Evolutionary conservation across 2,113 vertebrate species (phyloP), one percentile per base, ranked within the genome.

Genomic region (Channa maculata): DNA sequence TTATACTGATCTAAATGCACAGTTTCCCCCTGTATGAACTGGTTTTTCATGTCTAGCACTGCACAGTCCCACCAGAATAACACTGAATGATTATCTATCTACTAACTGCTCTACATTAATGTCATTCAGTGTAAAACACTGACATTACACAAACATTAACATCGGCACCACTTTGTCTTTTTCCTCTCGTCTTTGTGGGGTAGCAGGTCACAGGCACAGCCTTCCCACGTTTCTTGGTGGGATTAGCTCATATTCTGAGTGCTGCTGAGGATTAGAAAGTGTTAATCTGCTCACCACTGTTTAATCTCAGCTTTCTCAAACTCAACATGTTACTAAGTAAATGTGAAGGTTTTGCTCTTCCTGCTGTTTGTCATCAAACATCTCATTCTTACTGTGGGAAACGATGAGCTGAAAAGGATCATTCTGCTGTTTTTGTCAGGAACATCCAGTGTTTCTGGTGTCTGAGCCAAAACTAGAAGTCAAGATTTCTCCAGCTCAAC

Each of bases 191-290:
- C 49, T 44, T 14, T 6, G 0, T 24, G 44, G n/a, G 43, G 6
- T 5, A 34, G 14, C 36, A 34, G 58, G 44, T 50, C 63, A 24
- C 9, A 6, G 34, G n/a, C 8, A 11, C 34, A 15, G 58, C 8
- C 48, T 44, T 68, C 75, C 45, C 58, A 64, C 58, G 34, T 10
- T 69, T 39, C 60, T 51, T 38, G 44, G 13, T 41, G 78, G 80
- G 80, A 83, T 90, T 87, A 87, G 86, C 54, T 88, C 80, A 70
- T 70, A 67, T 76, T 86, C 82, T 34, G 61, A 86, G 86, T 84
- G 70, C 89, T 88, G 86, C 33, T 55, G 67, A 46, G 87, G 85
- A 91, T 91, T 89, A 90, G 54, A 52, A 15, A 44, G 24, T 8
- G 66, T 63, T 86, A 89, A 91, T 87, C 84, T 83, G 77, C 77